A percentile compares a stretch with the other conserved stretches of the same genome.
These are phyloP conservation scores for Temnothorax rugatulus DNA, from an alignment of 2,888 invertebrate species.

Conservation along the genomic window DNA sequence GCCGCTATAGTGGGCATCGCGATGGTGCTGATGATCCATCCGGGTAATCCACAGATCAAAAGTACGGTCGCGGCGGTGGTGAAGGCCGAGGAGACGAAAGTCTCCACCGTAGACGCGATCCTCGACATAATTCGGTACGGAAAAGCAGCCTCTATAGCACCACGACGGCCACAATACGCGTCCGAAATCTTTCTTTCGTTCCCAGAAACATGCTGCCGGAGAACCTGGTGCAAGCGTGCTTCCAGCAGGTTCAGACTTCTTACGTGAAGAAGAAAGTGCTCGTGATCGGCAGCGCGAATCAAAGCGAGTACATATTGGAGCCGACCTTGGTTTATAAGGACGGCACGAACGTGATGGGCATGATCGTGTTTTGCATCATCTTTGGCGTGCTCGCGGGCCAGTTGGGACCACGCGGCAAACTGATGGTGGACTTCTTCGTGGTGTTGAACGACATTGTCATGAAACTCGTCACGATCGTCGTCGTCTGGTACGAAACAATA, in stretches of 20 bases:
- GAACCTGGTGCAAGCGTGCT: conserved; percentile 88
- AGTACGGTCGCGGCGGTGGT: conserved; percentile 76
- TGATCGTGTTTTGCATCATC: conserved; percentile 89
- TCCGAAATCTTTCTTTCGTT: conserved; percentile 28
- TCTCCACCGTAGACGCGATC: conserved; percentile 88
- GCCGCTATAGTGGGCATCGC: conserved; percentile 90
- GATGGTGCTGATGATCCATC: conserved; percentile 89
- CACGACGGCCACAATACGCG: background rate
- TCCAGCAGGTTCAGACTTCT: conserved; percentile 88
- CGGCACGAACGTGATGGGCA: conserved; percentile 90
- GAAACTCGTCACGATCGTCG: conserved; percentile 88
- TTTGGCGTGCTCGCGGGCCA: conserved; percentile 89
- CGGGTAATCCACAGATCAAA: conserved; percentile 88
- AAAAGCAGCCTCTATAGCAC: background rate
- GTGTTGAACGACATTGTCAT: conserved; percentile 89
- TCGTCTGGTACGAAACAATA: conserved; percentile 87
- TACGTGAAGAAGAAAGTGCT: conserved; percentile 84
- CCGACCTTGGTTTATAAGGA: conserved; percentile 86
- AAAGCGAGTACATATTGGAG: conserved; percentile 78
- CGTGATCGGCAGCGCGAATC: conserved; percentile 74
- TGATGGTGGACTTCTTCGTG: conserved; percentile 89
- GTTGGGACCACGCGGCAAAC: conserved; percentile 87
- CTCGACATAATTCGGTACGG: conserved; percentile 88
- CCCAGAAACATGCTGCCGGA: conserved; percentile 89
- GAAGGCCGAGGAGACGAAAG: conserved; percentile 77